Evolutionary conservation across 2,113 vertebrate species (phyloP), one percentile per base, ranked within the genome.

Genomic region (Cygnus buccinator): DNA sequence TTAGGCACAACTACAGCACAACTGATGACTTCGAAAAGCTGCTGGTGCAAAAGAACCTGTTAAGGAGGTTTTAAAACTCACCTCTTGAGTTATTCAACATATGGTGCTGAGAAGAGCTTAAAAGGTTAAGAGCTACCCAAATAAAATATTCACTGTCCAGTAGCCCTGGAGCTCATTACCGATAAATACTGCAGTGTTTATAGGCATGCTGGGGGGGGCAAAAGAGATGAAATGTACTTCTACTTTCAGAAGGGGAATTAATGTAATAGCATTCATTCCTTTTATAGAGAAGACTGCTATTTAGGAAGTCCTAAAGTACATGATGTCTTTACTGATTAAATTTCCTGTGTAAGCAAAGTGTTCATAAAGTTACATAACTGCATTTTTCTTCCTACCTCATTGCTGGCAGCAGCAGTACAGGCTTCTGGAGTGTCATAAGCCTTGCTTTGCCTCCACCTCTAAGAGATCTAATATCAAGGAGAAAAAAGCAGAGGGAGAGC

Each of bases 221-320:
- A 62, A 88, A 76, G 88, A 54, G 58, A 37, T 74, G 54, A 96
- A 91, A 94, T 65, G 50, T 74, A 82, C 68, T 95, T 89, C 78
- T 88, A 7, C 71, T 59, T 96, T 93, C 25, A 13, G 67, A 93
- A 79, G 33, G 50, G 43, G 72, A 94, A 95, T 96, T 86, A 72
- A 63, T 87, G 76, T 61, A 89, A 95, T 94, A 86, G 22, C 77
- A 72, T 67, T 94, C 90, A 93, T 93, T 96, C 82, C 72, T 95
- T 94, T 94, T 72, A 71, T 14, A 94, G 95, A 89, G 93, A 96
- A 90, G 35, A 48, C 25, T 66, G 67, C 90, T 87, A 57, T 93
- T 95, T 94, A 94, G 96, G 95, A 96, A 96, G 89, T 94, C 43
- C 70, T 84, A 52, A 95, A 92, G 95, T 89, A 95, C 92, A 83